Percentiles rank a stretch among this genome's conserved stretches.
Conservation (phyloP, 1,140 invertebrate genomes). For the Uloborus diversus region DNA sequence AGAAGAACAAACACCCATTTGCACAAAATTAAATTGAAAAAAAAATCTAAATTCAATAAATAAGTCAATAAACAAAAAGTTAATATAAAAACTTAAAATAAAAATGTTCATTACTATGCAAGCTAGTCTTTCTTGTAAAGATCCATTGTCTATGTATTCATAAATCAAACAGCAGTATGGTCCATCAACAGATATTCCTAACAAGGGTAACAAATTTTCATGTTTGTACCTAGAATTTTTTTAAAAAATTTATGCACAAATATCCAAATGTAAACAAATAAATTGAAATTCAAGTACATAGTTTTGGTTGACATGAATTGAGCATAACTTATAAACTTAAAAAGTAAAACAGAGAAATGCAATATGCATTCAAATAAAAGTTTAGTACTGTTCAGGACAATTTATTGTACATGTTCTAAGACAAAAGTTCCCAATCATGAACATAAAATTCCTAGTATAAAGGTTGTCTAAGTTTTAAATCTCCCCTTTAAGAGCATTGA, state of each 20-base stretch:
- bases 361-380: not conserved
- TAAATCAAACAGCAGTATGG: slow-evolving; percentile 87
- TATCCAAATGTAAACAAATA: not conserved
- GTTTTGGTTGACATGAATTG: not conserved
- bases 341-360: not conserved
- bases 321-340: not conserved
- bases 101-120: slow-evolving; percentile 40
- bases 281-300: not conserved
- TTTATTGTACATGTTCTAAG: no score
- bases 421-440: no score
- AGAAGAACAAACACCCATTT: no score
- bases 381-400: not conserved
- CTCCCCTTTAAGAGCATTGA: no score
- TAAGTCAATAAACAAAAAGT: no score
- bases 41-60: no score
- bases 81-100: no score
- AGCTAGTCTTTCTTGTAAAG: slow-evolving; percentile 78
- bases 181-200: slow-evolving; percentile 81
- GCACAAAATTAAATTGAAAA: no score
- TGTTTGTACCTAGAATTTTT: slow-evolving; percentile 78
- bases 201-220: slow-evolving; percentile 92
- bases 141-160: slow-evolving; percentile 92
- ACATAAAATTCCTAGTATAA: no score
- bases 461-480: no score
- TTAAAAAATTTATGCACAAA: not conserved